phyloP scores from a whole-genome alignment of 1,140 invertebrate species.

The Scaptomyza pallida region DNA sequence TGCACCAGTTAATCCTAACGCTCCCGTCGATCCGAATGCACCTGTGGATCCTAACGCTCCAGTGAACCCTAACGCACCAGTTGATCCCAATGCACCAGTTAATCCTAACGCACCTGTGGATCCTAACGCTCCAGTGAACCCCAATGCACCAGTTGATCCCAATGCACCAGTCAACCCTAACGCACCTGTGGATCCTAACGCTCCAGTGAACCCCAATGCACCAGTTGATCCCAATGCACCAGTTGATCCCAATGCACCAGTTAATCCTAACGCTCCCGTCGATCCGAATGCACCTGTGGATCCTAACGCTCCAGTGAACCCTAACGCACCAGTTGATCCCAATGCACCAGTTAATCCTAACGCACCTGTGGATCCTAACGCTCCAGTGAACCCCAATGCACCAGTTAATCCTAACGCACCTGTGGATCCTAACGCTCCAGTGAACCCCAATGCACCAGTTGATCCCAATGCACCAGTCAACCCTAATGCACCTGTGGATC shows the following conservation, averaged over 20 bases:
- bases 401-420: conserved; percentile 20
- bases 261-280: conserved; percentile 21
- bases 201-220: conserved; percentile 14
- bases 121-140: conserved; percentile 1
- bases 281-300: conserved; percentile 32
- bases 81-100: conserved; percentile 3
- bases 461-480: conserved; percentile 10
- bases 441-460: neutral
- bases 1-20: conserved; percentile 11
- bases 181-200: conserved; percentile 19
- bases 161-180: conserved; percentile 24
- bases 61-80: conserved; percentile 21
- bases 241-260: conserved; percentile 19
- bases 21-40: conserved; percentile 9
- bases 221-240: conserved; percentile 22
- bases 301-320: conserved; percentile 1
- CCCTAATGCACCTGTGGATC: neutral
- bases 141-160: conserved; percentile 12
- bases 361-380: neutral
- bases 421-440: neutral
- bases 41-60: conserved; percentile 9
- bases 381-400: conserved; percentile 8
- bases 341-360: neutral
- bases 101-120: conserved; percentile 20
- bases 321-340: too few relatives aligned